phyloP scores from a whole-genome alignment of 2,113 vertebrate species.

The Dissostichus mawsoni region DNA sequence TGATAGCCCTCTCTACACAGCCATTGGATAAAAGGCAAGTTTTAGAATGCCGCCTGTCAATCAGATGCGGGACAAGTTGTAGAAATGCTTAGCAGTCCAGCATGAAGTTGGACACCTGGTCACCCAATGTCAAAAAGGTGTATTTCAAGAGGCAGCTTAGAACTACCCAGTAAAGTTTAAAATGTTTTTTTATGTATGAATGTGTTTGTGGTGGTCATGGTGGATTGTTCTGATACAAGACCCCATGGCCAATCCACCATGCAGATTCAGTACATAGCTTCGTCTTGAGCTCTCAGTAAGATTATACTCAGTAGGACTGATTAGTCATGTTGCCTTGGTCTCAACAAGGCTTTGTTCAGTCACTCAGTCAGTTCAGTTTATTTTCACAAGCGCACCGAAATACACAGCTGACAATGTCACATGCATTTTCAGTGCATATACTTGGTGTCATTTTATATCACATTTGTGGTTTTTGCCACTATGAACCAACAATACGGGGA shows the following conservation, averaged over 20 bases:
- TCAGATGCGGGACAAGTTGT: no score
- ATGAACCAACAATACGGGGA: neutral
- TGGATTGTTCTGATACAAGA: conserved; percentile 20
- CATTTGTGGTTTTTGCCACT: conserved; percentile 1
- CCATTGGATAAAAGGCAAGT: no score
- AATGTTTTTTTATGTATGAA: neutral
- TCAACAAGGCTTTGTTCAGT: conserved; percentile 44
- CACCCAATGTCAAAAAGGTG: no score
- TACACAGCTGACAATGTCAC: neutral
- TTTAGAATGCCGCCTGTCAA: no score
- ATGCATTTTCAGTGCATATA: neutral
- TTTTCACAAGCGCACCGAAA: conserved; percentile 15
- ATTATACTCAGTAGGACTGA: conserved; percentile 52
- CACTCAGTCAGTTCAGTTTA: conserved; percentile 37
- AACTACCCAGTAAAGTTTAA: no score
- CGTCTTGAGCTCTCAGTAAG: conserved; percentile 24
- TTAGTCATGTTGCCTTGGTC: conserved; percentile 61
- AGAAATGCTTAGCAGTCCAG: no score
- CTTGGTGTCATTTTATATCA: neutral
- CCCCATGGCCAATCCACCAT: conserved; percentile 39
- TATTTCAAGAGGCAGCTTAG: no score
- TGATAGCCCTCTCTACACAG: no score
- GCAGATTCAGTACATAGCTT: conserved; percentile 31
- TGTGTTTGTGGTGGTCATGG: conserved; percentile 3
- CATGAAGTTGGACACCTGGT: no score